phyloP scores from a whole-genome alignment of 2,888 invertebrate genomes.

The Pegoplata infirma region DNA sequence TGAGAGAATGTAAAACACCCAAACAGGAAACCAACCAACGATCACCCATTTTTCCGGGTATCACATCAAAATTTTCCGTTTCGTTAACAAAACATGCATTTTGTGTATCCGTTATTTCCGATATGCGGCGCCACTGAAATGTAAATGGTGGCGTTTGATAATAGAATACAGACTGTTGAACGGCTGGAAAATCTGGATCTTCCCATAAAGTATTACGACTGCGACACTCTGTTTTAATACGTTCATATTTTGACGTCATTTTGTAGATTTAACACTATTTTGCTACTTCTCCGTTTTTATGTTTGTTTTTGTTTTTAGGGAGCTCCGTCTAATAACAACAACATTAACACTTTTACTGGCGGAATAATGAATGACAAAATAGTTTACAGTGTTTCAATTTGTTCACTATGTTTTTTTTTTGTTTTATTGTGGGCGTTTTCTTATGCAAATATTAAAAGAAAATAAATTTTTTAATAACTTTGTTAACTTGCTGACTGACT shows the following conservation, averaged over 20 bases:
- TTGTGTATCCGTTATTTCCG: constrained; percentile 80
- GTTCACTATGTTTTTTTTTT: too few species aligned
- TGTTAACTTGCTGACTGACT: too few species aligned
- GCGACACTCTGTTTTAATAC: constrained; percentile 88
- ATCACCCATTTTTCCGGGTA: constrained; percentile 93
- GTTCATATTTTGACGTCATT: constrained; percentile 83
- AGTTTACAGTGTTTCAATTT: constrained; percentile 4
- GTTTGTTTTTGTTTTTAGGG: constrained; percentile 15
- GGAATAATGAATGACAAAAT: not conserved
- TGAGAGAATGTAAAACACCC: constrained; percentile 89
- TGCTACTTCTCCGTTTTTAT: constrained; percentile 13
- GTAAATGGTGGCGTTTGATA: constrained; percentile 96
- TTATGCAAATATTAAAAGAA: constrained; percentile 45
- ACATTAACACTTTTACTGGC: constrained; percentile 29
- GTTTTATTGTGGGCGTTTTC: constrained; percentile 54
- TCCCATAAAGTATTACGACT: constrained; percentile 91
- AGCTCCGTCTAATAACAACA: constrained; percentile 31
- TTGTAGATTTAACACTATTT: not conserved
- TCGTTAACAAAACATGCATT: constrained; percentile 80
- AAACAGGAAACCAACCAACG: constrained; percentile 94
- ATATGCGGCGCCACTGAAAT: constrained; percentile 93
- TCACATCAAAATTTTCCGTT: constrained; percentile 87
- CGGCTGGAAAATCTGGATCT: constrained; percentile 94
- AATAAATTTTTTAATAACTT: not conserved
- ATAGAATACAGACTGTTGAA: constrained; percentile 93